Evolutionary conservation across 2,888 invertebrate species (phyloP), one percentile per base, ranked within the genome.

Genomic region (Nemapogon koenigi): DNA sequence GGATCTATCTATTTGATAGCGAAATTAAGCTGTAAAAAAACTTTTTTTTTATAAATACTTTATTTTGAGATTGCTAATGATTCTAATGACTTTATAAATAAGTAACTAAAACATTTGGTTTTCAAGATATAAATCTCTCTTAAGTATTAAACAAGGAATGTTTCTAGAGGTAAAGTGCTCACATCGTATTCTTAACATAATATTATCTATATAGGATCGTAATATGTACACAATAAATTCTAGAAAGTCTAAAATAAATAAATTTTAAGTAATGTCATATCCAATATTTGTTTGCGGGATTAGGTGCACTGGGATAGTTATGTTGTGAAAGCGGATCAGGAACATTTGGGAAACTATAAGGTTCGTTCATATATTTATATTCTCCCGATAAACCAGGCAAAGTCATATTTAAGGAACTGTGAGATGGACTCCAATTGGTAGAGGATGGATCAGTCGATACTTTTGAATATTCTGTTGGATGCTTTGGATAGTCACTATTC

Each of bases 401-500:
- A 47, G 73, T 73, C 76, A 80, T 79, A 42, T 80, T 80, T 27
- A 80, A 51, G 10, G 78, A 66, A 46, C 68, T 72, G 39, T 80
- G 75, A 3, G 80, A 71, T 3, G 79, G 72, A 49, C 72, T 80
- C 80, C 80, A 80, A 49, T 81, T 84, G 1, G 83, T 66, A 28
- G 79, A 52, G 11, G 62, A 62, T 19, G 83, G 81, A 51, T 84
- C 84, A 11, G 59, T 53, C 13, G 78, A 46, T 26, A 78, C 60
- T 59, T 80, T 80, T 33, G 80, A 73, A 50, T 76, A 78, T 51
- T 78, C 76, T 44, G 78, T 61, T 58, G 76, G 70, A 59, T 72
- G 61, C 65, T 85, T 85, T 11, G 83, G 75, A 49, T 84, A 85
- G 51, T 85, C 84, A 49, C 53, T 67, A 51, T 44, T 39, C 41